phyloP scores from a whole-genome alignment of 2,113 vertebrate genomes.

The Dasyurus viverrinus region DNA sequence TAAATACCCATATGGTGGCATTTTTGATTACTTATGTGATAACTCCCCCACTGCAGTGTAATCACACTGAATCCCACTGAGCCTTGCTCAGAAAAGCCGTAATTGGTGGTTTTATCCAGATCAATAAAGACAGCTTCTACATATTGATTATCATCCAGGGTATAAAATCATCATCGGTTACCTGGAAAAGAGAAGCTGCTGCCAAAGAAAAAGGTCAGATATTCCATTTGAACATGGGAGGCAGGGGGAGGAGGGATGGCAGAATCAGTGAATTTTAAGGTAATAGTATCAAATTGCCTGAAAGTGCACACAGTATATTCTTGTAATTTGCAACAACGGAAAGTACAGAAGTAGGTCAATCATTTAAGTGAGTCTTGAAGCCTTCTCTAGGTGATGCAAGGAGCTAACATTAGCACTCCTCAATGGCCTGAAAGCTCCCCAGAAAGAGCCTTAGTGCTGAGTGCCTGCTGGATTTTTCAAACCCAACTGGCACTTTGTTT shows the following conservation, averaged over 20 bases:
- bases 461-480: conserved; percentile 34
- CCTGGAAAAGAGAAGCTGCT: conserved; percentile 66
- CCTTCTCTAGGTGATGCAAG: not conserved
- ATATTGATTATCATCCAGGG: conserved; percentile 71
- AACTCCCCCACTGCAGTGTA: conserved; percentile 67
- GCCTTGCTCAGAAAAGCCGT: conserved; percentile 74
- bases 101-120: conserved; percentile 79
- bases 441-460: not conserved
- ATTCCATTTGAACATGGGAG: conserved; percentile 63
- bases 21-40: conserved; percentile 41
- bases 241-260: not conserved
- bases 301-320: conserved; percentile 69
- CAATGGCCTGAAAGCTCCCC: conserved; percentile 53
- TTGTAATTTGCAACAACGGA: conserved; percentile 71
- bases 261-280: conserved; percentile 68
- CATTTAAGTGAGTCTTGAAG: conserved; percentile 69
- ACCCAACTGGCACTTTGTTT: not conserved
- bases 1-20: conserved; percentile 51
- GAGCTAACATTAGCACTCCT: conserved; percentile 43
- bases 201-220: conserved; percentile 74
- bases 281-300: conserved; percentile 72
- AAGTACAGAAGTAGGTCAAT: conserved; percentile 73
- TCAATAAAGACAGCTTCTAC: conserved; percentile 77
- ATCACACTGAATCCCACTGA: conserved; percentile 72
- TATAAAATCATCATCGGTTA: conserved; percentile 71